These are phyloP conservation scores for Parazoanthus swiftii DNA, from an alignment of 92 coral and sea anemone species.

Conservation along the genomic window DNA sequence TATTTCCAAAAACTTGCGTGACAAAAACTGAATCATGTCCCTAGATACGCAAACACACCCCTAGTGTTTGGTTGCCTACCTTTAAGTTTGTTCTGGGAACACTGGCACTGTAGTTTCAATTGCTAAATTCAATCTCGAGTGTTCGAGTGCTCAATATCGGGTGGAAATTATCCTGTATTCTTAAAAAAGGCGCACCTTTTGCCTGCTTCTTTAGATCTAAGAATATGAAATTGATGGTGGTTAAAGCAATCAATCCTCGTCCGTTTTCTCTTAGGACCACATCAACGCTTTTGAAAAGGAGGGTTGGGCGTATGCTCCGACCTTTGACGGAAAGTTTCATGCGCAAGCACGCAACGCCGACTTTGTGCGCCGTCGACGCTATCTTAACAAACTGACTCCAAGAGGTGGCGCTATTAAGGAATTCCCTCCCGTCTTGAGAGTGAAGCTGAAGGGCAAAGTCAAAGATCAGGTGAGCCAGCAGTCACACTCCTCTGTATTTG, in stretches of 20 bases:
- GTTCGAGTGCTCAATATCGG: too few relatives aligned
- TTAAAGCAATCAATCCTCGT: not conserved
- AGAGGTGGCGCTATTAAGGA: slow-evolving; percentile 54
- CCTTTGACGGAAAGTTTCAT: slow-evolving; percentile 86
- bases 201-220: not conserved
- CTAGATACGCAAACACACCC: not conserved
- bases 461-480: slow-evolving; percentile 28
- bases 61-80: not conserved
- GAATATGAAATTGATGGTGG: not conserved
- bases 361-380: slow-evolving; percentile 92
- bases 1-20: not conserved
- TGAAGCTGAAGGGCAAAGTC: slow-evolving; percentile 86
- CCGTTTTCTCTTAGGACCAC: slow-evolving; percentile 53
- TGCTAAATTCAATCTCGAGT: too few relatives aligned
- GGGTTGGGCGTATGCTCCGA: slow-evolving; percentile 95
- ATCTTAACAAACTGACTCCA: slow-evolving; percentile 77
- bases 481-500: too few relatives aligned
- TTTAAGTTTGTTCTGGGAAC: too few relatives aligned
- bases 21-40: too few relatives aligned
- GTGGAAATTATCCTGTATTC: too few relatives aligned
- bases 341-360: slow-evolving; percentile 87
- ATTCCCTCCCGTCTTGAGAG: slow-evolving; percentile 79
- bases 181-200: too few relatives aligned
- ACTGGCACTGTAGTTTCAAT: too few relatives aligned
- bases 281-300: slow-evolving; percentile 82